Evolutionary conservation across 37 sponge, comb jelly and placozoan genomes (phyloP).

Genomic region (Chondrilla cf. caribensis): DNA sequence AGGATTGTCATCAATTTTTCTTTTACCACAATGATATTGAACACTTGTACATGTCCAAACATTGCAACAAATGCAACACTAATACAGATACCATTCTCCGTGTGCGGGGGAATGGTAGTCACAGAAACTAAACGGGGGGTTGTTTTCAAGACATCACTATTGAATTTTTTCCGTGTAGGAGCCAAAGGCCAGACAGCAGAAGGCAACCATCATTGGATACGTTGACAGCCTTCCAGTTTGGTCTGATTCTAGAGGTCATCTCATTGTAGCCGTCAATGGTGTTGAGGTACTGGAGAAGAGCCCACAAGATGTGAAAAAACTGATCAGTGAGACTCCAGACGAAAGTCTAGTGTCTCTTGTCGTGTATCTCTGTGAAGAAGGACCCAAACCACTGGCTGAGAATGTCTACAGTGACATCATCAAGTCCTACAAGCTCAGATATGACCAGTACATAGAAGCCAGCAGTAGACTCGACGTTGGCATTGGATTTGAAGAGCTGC

Average conservation of each 20-base stretch:
- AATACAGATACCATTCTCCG: no score
- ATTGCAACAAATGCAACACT: no score
- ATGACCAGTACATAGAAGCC: no score
- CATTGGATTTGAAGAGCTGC: background rate
- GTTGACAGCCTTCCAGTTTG: background rate
- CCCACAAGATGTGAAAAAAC: background rate
- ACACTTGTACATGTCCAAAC: no score
- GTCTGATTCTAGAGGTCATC: background rate
- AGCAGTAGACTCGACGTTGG: background rate
- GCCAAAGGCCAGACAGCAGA: background rate
- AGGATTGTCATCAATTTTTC: no score
- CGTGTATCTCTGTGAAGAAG: slow-evolving; percentile 5
- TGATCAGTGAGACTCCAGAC: background rate
- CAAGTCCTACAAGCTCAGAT: background rate
- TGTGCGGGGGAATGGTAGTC: no score
- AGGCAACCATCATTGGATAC: background rate
- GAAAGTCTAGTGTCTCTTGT: background rate
- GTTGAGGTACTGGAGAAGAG: slow-evolving; percentile 9
- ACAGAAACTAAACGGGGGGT: no score
- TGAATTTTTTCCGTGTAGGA: no score
- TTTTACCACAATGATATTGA: no score
- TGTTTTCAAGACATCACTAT: no score
- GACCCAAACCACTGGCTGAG: slow-evolving; percentile 2
- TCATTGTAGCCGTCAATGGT: background rate
- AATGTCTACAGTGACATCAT: background rate